Evolutionary conservation across 2,888 invertebrate genomes (phyloP).

Genomic region (Chironomus riparius): DNA sequence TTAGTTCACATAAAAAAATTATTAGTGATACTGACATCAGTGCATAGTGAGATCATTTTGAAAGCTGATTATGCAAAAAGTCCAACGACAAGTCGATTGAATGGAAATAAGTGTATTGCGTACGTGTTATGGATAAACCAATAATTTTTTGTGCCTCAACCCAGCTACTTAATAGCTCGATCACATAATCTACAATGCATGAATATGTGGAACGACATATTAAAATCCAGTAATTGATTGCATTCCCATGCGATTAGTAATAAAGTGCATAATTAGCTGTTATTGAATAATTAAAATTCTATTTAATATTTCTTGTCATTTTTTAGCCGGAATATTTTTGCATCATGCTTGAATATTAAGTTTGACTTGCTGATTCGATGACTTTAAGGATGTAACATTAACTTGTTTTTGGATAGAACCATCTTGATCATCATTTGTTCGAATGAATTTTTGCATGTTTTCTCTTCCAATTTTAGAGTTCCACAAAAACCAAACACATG

Average conservation of each 20-base stretch:
- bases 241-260: conserved; percentile 2
- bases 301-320: too few species aligned
- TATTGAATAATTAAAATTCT: too few species aligned
- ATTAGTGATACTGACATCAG: too few species aligned
- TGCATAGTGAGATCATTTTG: conserved; percentile 44
- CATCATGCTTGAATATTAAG: too few species aligned
- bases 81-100: not conserved
- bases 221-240: not conserved
- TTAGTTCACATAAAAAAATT: conserved; percentile 30
- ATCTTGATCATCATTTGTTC: too few species aligned
- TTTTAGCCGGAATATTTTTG: too few species aligned
- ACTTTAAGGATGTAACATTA: too few species aligned
- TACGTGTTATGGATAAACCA: not conserved
- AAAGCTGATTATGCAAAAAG: conserved; percentile 43
- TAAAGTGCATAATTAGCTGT: too few species aligned
- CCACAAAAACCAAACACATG: not conserved
- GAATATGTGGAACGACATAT: conserved; percentile 1
- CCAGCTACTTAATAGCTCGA: too few species aligned
- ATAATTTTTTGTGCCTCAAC: not conserved
- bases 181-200: too few species aligned
- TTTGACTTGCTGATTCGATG: too few species aligned
- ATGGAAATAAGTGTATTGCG: not conserved
- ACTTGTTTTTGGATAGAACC: too few species aligned
- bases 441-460: not conserved
- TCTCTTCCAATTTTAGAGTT: conserved; percentile 7